phyloP scores from a whole-genome alignment of 1,140 invertebrate genomes.

The Cryptotermes secundus region DNA sequence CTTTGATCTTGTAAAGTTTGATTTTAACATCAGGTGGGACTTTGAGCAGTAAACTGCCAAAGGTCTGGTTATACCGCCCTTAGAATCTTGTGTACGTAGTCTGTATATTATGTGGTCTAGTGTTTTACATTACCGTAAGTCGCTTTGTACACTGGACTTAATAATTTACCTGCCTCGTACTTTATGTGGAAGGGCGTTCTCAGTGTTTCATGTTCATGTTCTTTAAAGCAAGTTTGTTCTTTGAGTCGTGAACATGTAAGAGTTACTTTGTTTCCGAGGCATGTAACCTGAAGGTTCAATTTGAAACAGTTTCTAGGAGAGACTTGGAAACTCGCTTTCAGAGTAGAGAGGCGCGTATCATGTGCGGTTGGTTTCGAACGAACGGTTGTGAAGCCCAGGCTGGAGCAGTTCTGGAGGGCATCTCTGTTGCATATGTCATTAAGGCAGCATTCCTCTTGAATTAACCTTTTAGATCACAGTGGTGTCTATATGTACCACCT shows the following conservation, averaged over 20 bases:
- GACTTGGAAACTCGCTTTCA: neutral
- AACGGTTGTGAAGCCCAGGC: neutral
- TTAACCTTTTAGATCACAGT: no score
- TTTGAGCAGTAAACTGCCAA: no score
- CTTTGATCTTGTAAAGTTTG: no score
- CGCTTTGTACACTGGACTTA: neutral
- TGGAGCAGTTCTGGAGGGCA: neutral
- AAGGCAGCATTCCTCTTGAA: neutral
- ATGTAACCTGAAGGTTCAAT: slow-evolving; percentile 7
- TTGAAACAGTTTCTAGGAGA: neutral
- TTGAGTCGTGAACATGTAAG: neutral
- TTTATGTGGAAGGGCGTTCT: neutral
- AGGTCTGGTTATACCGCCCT: no score
- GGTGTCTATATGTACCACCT: no score
- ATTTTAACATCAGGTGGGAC: no score
- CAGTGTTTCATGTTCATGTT: neutral
- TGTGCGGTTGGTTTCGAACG: neutral
- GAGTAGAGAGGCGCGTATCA: neutral
- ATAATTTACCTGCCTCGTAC: neutral
- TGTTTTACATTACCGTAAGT: neutral
- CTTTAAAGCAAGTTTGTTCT: neutral
- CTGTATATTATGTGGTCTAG: no score
- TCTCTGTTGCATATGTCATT: neutral
- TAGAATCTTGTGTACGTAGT: no score
- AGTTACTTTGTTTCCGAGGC: neutral